A percentile compares a stretch with the other conserved stretches of the same genome.
Evolutionary conservation across 2,113 vertebrate species (phyloP).

Genomic region (Orycteropus afer): DNA sequence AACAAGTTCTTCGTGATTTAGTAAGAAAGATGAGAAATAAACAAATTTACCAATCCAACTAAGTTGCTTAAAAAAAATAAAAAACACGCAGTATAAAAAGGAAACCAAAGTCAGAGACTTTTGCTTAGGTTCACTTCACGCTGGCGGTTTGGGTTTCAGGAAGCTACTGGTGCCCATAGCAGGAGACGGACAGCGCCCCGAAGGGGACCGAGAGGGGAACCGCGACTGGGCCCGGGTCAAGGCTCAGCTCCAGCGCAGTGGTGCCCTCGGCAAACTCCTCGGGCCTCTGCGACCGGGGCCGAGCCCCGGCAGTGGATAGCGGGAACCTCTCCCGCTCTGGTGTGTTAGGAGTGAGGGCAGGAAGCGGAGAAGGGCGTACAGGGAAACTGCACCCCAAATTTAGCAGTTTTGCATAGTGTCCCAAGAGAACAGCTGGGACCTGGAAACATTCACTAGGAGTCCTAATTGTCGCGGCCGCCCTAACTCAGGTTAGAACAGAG

Average conservation of each 20-base stretch:
- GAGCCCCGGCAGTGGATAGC: rapidly evolving
- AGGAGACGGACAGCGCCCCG: slow-evolving; percentile 40
- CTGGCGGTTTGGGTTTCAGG: not conserved
- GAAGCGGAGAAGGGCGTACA: rapidly evolving
- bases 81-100: not conserved
- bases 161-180: not conserved
- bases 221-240: not conserved
- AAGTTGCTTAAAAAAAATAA: slow-evolving; percentile 41
- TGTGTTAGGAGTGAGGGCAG: rapidly evolving
- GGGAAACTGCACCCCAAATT: not conserved
- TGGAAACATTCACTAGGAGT: not conserved
- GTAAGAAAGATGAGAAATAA: not conserved
- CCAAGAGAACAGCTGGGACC: not conserved
- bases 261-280: rapidly evolving
- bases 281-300: not conserved
- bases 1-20: not conserved
- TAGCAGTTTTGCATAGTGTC: not conserved
- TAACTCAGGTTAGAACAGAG: not conserved
- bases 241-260: not conserved
- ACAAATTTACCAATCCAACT: not conserved
- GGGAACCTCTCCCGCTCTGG: not conserved
- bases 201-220: not conserved
- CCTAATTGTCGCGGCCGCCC: not conserved
- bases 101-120: not conserved
- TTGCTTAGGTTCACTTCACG: slow-evolving; percentile 17